phyloP scores from a whole-genome alignment of 2,113 vertebrate genomes.

The Pseudopodoces humilis region DNA sequence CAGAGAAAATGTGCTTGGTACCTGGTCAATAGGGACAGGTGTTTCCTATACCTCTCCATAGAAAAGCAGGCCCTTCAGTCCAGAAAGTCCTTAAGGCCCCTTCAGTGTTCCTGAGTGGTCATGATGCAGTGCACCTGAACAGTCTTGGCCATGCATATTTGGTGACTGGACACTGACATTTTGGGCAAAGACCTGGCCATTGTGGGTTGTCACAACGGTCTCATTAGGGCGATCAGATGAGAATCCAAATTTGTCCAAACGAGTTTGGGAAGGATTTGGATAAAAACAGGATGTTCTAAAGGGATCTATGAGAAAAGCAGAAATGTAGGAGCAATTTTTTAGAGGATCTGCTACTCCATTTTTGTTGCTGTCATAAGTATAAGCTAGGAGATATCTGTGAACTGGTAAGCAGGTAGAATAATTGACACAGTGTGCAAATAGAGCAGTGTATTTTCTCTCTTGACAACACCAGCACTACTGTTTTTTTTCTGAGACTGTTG shows the following conservation, averaged over 20 bases:
- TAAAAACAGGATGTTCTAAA: background rate
- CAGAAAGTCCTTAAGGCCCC: background rate
- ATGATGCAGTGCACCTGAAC: rapidly evolving
- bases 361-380: background rate
- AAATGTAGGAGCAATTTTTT: background rate
- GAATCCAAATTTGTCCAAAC: background rate
- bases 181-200: background rate
- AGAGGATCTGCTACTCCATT: background rate
- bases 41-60: background rate
- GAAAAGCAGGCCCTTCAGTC: background rate
- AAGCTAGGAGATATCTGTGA: background rate
- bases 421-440: background rate
- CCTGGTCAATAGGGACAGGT: background rate
- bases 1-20: background rate
- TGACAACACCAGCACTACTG: background rate
- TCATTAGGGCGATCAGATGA: background rate
- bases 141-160: rapidly evolving
- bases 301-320: background rate
- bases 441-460: background rate
- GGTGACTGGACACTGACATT: background rate
- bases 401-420: background rate
- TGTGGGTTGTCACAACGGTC: background rate
- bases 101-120: background rate
- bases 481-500: background rate
- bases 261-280: background rate